A percentile compares a stretch with the other conserved stretches of the same genome.
These are phyloP conservation scores for Piscicola geometra DNA, from an alignment of 2,888 invertebrate species.

Conservation along the genomic window DNA sequence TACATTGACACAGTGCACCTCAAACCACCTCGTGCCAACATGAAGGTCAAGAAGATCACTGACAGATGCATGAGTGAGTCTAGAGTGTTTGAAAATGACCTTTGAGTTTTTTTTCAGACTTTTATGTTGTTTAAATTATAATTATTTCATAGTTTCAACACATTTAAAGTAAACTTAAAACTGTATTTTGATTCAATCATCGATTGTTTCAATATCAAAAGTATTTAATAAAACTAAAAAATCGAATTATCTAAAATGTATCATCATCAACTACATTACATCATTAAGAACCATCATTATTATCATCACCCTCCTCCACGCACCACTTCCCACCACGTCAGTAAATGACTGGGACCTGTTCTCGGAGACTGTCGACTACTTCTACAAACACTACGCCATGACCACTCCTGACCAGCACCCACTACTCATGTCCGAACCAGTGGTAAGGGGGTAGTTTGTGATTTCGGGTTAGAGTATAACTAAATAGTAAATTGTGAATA, in stretches of 20 bases:
- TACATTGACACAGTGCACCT: constrained; percentile 90
- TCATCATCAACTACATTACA: background rate
- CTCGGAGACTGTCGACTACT: constrained; percentile 88
- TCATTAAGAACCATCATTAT: background rate
- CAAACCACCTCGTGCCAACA: constrained; percentile 76
- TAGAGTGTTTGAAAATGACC: too few relatives aligned
- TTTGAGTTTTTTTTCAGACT: too few relatives aligned
- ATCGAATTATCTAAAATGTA: background rate
- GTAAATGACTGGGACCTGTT: constrained; percentile 98
- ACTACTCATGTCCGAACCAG: constrained; percentile 92
- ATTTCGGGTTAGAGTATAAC: too few relatives aligned
- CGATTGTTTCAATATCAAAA: too few relatives aligned
- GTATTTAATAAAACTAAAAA: too few relatives aligned
- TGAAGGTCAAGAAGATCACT: constrained; percentile 87
- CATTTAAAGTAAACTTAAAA: too few relatives aligned
- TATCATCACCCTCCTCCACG: too few relatives aligned
- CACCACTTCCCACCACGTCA: constrained; percentile 46
- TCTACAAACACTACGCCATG: constrained; percentile 85
- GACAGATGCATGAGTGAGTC: constrained; percentile 82
- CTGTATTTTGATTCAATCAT: too few relatives aligned
- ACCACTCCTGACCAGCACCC: constrained; percentile 93
- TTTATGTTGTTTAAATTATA: too few relatives aligned
- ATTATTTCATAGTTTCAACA: too few relatives aligned
- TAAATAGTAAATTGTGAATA: too few relatives aligned
- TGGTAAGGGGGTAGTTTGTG: constrained; percentile 61